Percentiles rank a stretch among this genome's conserved stretches.
Evolutionary conservation across 1,140 invertebrate species (phyloP).

Genomic region (Tetramorium simillimum): DNA sequence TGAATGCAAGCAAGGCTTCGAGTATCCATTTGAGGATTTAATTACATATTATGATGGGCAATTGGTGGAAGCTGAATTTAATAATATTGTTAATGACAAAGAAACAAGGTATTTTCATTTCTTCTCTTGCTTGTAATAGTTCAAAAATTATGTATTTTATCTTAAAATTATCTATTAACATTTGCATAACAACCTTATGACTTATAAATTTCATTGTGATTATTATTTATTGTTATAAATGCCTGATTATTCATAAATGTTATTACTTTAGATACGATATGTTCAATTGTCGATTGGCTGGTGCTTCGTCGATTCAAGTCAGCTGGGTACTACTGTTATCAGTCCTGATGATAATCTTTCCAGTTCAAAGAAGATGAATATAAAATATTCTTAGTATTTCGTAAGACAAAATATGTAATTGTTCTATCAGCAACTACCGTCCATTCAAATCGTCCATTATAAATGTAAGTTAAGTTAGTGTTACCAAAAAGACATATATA

Average conservation of each 20-base stretch:
- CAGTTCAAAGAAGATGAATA: conserved; percentile 71
- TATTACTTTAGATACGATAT: conserved; percentile 89
- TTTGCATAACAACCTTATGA: background rate
- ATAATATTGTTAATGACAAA: conserved; percentile 92
- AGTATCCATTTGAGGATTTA: conserved; percentile 98
- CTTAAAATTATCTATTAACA: background rate
- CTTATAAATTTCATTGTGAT: background rate
- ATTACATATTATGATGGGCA: conserved; percentile 99
- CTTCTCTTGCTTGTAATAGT: background rate
- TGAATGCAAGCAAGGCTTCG: conserved; percentile 98
- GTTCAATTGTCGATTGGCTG: conserved; percentile 96
- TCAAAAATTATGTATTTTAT: conserved; percentile 6
- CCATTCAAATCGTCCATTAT: conserved; percentile 44
- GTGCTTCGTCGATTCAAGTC: conserved; percentile 88
- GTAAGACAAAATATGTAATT: background rate
- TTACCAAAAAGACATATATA: background rate
- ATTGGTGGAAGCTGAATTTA: conserved; percentile 97
- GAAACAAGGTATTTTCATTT: conserved; percentile 87
- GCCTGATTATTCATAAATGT: background rate
- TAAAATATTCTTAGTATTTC: conserved; percentile 6
- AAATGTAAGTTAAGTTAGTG: conserved; percentile 24
- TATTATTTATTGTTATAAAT: conserved; percentile 21
- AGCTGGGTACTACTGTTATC: conserved; percentile 83
- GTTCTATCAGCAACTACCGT: background rate
- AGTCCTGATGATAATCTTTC: conserved; percentile 72